A percentile compares a stretch with the other conserved stretches of the same genome.
Evolutionary conservation across 1,140 invertebrate species (phyloP).

Genomic region (Neelides sp.): DNA sequence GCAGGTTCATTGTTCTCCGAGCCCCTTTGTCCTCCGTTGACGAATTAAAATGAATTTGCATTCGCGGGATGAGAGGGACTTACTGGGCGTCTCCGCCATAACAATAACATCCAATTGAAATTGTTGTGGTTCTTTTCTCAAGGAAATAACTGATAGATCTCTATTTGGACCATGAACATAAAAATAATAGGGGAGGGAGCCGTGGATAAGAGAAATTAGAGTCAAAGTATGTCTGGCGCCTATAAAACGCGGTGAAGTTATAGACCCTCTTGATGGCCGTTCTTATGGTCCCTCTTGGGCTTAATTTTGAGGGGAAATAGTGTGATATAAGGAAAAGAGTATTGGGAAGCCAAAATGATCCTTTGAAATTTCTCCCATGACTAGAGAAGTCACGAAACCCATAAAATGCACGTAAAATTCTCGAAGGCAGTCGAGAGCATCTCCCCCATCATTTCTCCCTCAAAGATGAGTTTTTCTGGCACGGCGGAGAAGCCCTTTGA

Average conservation of each 20-base stretch:
- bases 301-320: slow-evolving; percentile 30
- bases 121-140: too few species aligned
- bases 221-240: slow-evolving; percentile 23
- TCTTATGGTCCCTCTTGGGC: slow-evolving; percentile 27
- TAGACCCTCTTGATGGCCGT: slow-evolving; percentile 24
- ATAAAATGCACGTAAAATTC: slow-evolving; percentile 30
- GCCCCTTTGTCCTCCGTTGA: too few species aligned
- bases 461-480: too few species aligned
- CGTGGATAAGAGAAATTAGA: slow-evolving; percentile 13
- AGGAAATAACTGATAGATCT: too few species aligned
- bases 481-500: too few species aligned
- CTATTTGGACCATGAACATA: too few species aligned
- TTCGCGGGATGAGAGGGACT: too few species aligned
- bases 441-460: not conserved
- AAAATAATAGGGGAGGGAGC: not conserved
- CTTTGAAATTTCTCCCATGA: slow-evolving; percentile 30
- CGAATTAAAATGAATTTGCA: too few species aligned
- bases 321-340: slow-evolving; percentile 23
- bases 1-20: too few species aligned
- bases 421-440: slow-evolving; percentile 7
- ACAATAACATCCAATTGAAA: too few species aligned
- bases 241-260: slow-evolving; percentile 27
- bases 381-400: slow-evolving; percentile 29
- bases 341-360: slow-evolving; percentile 31
- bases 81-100: too few species aligned